Evolutionary conservation across 1,140 invertebrate genomes (phyloP).

Genomic region (Pseudomyrmex pallidus): DNA sequence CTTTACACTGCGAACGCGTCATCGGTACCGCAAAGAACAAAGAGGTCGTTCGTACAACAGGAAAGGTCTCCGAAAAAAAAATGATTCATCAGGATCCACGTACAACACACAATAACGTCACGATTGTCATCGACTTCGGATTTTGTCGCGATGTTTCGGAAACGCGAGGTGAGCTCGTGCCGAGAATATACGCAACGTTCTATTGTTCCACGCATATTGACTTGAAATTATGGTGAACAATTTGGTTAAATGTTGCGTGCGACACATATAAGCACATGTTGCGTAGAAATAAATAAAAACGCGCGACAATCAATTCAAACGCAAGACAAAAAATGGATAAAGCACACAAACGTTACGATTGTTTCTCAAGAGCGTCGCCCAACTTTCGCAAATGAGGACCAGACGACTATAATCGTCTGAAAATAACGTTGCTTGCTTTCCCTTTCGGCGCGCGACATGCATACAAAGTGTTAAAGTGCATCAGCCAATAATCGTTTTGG

Average conservation of each 20-base stretch:
- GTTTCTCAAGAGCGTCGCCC: conserved; percentile 44
- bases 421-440: conserved; percentile 57
- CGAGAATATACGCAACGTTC: conserved; percentile 62
- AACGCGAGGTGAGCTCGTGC: conserved; percentile 69
- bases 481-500: conserved; percentile 56
- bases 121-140: conserved; percentile 67
- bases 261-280: conserved; percentile 6
- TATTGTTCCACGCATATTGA: background rate
- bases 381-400: conserved; percentile 57
- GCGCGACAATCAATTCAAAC: background rate
- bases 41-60: conserved; percentile 53
- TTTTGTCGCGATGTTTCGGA: conserved; percentile 41
- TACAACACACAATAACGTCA: conserved; percentile 40
- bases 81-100: conserved; percentile 68
- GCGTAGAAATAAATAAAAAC: conserved; percentile 26
- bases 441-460: conserved; percentile 48
- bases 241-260: background rate
- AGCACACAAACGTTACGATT: conserved; percentile 7
- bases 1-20: conserved; percentile 49
- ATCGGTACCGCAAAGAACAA: conserved; percentile 64
- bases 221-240: conserved; percentile 12
- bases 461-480: conserved; percentile 49
- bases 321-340: conserved; percentile 39
- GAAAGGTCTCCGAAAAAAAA: conserved; percentile 34
- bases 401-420: conserved; percentile 46